Evolutionary conservation across 1,140 invertebrate species (phyloP), one percentile per base, ranked within the genome.

Genomic region (Drosophila nikananu): DNA sequence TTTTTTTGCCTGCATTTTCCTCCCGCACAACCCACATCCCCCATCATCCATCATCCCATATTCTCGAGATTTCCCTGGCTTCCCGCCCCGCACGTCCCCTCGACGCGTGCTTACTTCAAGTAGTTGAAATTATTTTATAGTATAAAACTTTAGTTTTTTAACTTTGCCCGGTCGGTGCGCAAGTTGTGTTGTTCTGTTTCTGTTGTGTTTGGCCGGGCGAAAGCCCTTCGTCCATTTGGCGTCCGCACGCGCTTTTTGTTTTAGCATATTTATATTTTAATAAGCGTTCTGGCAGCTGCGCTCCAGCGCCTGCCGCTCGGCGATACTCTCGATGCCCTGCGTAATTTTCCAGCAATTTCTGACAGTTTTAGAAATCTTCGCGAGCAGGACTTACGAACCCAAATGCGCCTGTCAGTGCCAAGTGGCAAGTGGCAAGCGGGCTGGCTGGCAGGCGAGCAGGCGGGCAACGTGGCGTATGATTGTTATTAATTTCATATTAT

Each of bases 221-320:
- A 54, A 42, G 55, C 68, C 73, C 73, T 72, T 77, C 59, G 66
- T 72, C 72, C 79, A 86, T 51, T 87, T 80, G 67, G 67, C 77
- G 51, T 73, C 48, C 66, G 51, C 52, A 60, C 80, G 54, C 55
- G 71, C 81, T 83, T 90, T 86, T 84, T 86, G 77, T 80, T 80
- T 80, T 80, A 86, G 86, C 86, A 90, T 90, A 90, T 90, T 90
- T 90, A 90, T 90, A 90, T 90, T 90, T 90, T 91, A 90, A 90
- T 90, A 90, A 90, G 86, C 86, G 81, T 86, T 80, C 82, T 82
- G 83, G 79, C 86, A 90, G 86, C 86, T 90, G 86, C 81, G 79
- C 84, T 84, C 54, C 70, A 77, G 60, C 71, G 81, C 77, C 78
- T 73, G 21, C 21, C 25, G 7, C 13, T 21, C 48, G 1, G 25